phyloP scores from a whole-genome alignment of 2,888 invertebrate species.

The Ormyrus thymus region DNA sequence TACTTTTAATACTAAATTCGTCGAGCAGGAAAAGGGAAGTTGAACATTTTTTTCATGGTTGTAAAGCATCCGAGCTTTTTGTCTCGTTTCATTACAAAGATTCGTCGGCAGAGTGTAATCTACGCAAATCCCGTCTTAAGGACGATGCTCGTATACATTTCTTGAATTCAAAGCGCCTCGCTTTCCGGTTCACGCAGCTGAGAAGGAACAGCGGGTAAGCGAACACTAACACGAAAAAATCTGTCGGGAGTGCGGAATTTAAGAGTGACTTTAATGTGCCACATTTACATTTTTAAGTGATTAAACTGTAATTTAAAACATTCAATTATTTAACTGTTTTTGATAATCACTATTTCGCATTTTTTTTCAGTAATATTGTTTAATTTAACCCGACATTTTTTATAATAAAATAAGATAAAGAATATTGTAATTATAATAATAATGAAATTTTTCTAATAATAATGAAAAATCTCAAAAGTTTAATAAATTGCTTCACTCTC shows the following conservation, averaged over 20 bases:
- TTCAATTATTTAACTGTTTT: too few relatives aligned
- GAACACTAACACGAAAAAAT: background rate
- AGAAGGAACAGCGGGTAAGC: background rate
- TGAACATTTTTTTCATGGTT: background rate
- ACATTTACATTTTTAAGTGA: too few relatives aligned
- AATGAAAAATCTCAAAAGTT: too few relatives aligned
- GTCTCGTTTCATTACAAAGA: slow-evolving; percentile 28
- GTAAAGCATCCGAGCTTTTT: slow-evolving; percentile 18
- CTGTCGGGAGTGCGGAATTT: background rate
- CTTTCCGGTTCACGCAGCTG: slow-evolving; percentile 8
- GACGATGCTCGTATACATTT: slow-evolving; percentile 36
- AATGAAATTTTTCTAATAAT: too few relatives aligned
- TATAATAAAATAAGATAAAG: too few relatives aligned
- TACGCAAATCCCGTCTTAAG: slow-evolving; percentile 59
- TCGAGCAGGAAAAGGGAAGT: background rate
- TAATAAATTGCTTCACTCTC: too few relatives aligned
- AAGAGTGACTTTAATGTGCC: background rate
- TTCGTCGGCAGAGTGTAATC: slow-evolving; percentile 54
- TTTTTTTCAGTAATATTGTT: too few relatives aligned
- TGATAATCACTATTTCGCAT: too few relatives aligned
- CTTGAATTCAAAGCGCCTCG: slow-evolving; percentile 33
- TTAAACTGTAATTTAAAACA: too few relatives aligned
- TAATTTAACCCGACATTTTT: too few relatives aligned
- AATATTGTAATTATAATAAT: too few relatives aligned
- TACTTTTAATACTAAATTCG: slow-evolving; percentile 20